Conservation (phyloP, 2,113 vertebrate species). For the Buteo buteo region DNA sequence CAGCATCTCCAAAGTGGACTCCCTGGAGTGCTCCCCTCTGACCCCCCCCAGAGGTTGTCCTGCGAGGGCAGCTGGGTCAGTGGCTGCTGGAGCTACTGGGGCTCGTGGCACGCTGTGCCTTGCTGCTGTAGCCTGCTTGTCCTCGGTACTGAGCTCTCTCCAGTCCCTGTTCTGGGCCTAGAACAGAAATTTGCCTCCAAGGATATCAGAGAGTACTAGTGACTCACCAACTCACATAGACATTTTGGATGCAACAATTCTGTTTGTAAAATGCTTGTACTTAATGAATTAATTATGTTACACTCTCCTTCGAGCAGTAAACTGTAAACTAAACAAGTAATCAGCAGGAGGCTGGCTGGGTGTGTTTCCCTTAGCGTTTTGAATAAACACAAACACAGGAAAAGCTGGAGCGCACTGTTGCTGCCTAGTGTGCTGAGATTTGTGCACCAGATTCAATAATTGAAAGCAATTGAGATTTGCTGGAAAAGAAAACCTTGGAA, state of each 20-base stretch:
- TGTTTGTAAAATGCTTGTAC: not conserved
- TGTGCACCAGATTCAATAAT: not conserved
- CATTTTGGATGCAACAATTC: not conserved
- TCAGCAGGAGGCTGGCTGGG: not conserved
- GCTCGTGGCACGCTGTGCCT: not conserved
- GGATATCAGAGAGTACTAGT: not conserved
- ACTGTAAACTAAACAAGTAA: not conserved
- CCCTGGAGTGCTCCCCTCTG: not conserved
- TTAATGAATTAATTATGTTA: constrained; percentile 27
- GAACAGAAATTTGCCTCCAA: not conserved
- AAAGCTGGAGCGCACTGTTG: not conserved
- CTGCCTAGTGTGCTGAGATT: not conserved
- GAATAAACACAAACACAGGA: not conserved
- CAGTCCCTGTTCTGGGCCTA: not conserved
- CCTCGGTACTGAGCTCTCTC: not conserved
- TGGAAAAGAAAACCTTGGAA: not conserved
- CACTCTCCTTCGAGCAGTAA: not conserved
- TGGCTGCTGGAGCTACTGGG: not conserved
- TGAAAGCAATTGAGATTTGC: not conserved
- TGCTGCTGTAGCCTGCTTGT: not conserved
- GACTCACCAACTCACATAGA: not conserved
- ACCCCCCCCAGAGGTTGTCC: not conserved
- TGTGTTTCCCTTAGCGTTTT: not conserved
- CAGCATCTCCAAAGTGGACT: not conserved
- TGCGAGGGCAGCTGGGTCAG: not conserved